Percentiles rank a stretch among this genome's conserved stretches.
phyloP scores from a whole-genome alignment of 2,888 invertebrate species.

The Tenthredo scrophulariae region DNA sequence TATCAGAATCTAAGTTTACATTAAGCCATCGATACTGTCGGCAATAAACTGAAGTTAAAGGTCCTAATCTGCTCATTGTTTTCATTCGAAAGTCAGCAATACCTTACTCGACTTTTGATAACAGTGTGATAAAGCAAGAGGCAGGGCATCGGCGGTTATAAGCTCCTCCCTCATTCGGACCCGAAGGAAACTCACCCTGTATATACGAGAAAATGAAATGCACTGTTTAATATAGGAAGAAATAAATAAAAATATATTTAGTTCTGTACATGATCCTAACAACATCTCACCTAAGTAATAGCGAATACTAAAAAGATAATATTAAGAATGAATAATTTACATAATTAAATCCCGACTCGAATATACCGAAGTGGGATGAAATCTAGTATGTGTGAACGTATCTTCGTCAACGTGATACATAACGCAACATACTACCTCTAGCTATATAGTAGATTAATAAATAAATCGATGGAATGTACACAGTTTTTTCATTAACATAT shows the following conservation, averaged over 20 bases:
- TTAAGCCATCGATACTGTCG: too few relatives aligned
- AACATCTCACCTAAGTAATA: neutral
- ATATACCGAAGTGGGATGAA: neutral
- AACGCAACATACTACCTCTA: neutral
- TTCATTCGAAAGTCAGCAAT: too few relatives aligned
- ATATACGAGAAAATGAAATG: neutral
- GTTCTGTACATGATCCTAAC: constrained; percentile 46
- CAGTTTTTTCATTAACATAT: constrained; percentile 62
- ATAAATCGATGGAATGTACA: constrained; percentile 64
- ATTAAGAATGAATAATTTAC: neutral
- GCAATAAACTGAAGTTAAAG: too few relatives aligned
- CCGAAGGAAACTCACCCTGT: too few relatives aligned
- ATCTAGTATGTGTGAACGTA: neutral
- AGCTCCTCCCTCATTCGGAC: too few relatives aligned
- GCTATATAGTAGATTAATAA: constrained; percentile 59
- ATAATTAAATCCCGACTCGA: neutral
- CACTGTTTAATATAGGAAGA: neutral
- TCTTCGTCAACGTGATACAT: constrained; percentile 17
- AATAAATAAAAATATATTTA: constrained; percentile 26
- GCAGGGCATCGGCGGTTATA: too few relatives aligned
- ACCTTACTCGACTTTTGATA: too few relatives aligned
- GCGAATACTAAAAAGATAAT: constrained; percentile 6
- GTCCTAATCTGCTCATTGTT: too few relatives aligned
- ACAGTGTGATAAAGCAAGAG: too few relatives aligned
- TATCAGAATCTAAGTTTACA: too few relatives aligned